A percentile compares a stretch with the other conserved stretches of the same genome.
phyloP scores from a whole-genome alignment of 2,797 vertebrate species.

The Spea hammondii region DNA sequence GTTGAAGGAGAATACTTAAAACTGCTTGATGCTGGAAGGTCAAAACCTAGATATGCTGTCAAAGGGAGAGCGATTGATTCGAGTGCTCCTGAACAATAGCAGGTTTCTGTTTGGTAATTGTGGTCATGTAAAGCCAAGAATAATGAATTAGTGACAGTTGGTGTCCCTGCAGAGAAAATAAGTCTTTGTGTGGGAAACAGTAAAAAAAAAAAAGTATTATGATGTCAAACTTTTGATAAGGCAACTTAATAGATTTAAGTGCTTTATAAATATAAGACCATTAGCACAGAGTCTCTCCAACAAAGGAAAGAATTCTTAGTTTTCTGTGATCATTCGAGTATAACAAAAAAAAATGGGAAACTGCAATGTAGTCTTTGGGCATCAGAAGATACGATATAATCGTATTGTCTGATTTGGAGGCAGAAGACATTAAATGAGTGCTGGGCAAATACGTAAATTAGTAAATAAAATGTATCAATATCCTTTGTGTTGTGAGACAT shows the following conservation, averaged over 20 bases:
- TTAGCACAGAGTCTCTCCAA: slow-evolving; percentile 18
- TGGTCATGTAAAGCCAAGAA: slow-evolving; percentile 40
- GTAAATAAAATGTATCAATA: no score
- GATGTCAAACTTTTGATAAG: slow-evolving; percentile 34
- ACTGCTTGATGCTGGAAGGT: slow-evolving; percentile 1
- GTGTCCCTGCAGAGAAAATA: slow-evolving; percentile 34
- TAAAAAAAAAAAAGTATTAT: neutral
- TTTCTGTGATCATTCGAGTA: slow-evolving; percentile 42
- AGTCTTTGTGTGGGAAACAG: slow-evolving; percentile 31
- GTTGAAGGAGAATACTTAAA: neutral
- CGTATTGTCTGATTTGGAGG: slow-evolving; percentile 18
- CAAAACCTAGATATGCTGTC: slow-evolving; percentile 6
- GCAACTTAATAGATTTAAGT: slow-evolving; percentile 30
- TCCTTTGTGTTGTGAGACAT: no score
- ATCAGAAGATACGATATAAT: slow-evolving; percentile 23
- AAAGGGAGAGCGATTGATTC: slow-evolving; percentile 28
- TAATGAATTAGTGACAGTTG: slow-evolving; percentile 50
- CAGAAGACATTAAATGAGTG: neutral
- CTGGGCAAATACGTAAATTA: neutral
- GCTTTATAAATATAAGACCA: slow-evolving; percentile 9
- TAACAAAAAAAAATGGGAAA: slow-evolving; percentile 16
- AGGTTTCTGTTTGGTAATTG: slow-evolving; percentile 35
- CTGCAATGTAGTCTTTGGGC: slow-evolving; percentile 13
- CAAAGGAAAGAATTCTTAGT: slow-evolving; percentile 31
- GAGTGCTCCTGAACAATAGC: slow-evolving; percentile 37